Conservation (phyloP, 2,888 invertebrate genomes). For the Clivina fossor region DNA sequence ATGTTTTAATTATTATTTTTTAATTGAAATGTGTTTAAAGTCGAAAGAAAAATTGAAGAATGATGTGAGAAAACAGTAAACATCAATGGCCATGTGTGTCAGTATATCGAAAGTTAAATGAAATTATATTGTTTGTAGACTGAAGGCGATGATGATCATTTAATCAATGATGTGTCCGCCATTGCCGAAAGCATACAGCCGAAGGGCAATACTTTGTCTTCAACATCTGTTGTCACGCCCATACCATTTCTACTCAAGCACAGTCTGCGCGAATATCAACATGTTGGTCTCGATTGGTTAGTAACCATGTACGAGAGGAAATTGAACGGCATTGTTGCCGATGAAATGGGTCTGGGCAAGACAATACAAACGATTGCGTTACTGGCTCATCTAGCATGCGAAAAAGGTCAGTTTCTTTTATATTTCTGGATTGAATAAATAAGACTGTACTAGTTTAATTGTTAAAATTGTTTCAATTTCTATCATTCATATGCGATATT, state of each 20-base stretch:
- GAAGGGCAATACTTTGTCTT: slow-evolving; percentile 94
- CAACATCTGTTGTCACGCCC: slow-evolving; percentile 90
- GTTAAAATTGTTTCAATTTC: too few species aligned
- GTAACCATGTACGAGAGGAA: slow-evolving; percentile 94
- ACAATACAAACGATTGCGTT: slow-evolving; percentile 96
- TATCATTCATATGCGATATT: too few species aligned
- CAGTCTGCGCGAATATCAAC: slow-evolving; percentile 90
- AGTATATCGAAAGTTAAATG: not conserved
- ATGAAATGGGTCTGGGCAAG: slow-evolving; percentile 97
- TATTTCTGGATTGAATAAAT: too few species aligned
- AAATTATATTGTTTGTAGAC: slow-evolving; percentile 44
- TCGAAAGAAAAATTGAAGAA: not conserved
- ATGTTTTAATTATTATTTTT: too few species aligned
- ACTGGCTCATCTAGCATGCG: slow-evolving; percentile 90
- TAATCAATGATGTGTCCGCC: slow-evolving; percentile 87
- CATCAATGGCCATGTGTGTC: too few species aligned
- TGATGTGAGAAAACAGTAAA: too few species aligned
- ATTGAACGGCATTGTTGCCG: slow-evolving; percentile 93
- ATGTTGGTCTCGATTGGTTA: slow-evolving; percentile 96
- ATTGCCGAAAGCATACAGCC: slow-evolving; percentile 96
- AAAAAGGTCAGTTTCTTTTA: slow-evolving; percentile 58
- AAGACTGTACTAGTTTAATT: too few species aligned
- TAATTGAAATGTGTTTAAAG: too few species aligned
- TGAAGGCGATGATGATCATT: slow-evolving; percentile 65
- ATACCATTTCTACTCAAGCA: slow-evolving; percentile 93